A percentile compares a stretch with the other conserved stretches of the same genome.
Evolutionary conservation across 1,140 invertebrate species (phyloP).

Genomic region (Gonatopus flavifemur): DNA sequence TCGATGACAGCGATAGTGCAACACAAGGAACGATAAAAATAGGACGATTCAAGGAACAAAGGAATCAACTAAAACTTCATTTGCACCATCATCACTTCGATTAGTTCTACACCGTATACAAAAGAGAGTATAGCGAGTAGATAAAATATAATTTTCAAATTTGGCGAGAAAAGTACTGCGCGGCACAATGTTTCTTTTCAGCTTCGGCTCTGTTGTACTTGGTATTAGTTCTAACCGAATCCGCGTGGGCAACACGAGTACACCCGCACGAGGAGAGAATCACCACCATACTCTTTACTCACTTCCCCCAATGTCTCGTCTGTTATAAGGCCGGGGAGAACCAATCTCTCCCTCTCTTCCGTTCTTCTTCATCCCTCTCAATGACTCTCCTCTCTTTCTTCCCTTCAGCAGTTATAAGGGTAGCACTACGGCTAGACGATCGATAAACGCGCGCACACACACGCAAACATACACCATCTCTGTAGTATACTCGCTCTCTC

Average conservation of each 20-base stretch:
- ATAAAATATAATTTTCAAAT: not conserved
- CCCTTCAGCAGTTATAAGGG: too few relatives aligned
- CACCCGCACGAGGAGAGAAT: too few relatives aligned
- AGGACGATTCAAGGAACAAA: too few relatives aligned
- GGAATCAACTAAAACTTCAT: too few relatives aligned
- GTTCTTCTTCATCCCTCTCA: not conserved
- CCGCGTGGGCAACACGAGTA: slow-evolving; percentile 36
- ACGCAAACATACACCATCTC: not conserved
- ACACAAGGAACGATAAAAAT: too few relatives aligned
- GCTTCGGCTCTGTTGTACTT: not conserved
- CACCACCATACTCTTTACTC: slow-evolving; percentile 25
- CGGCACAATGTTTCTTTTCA: slow-evolving; percentile 1
- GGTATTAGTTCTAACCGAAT: slow-evolving; percentile 15
- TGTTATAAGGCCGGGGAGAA: slow-evolving; percentile 14
- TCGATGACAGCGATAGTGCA: too few relatives aligned
- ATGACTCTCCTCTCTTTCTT: not conserved
- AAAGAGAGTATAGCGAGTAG: too few relatives aligned
- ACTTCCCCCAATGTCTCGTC: slow-evolving; percentile 21
- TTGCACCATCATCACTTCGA: too few relatives aligned
- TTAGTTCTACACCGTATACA: too few relatives aligned
- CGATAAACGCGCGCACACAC: too few relatives aligned
- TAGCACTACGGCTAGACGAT: too few relatives aligned
- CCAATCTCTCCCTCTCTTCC: slow-evolving; percentile 11
- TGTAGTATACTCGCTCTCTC: not conserved
- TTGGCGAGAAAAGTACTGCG: not conserved